phyloP scores from a whole-genome alignment of 1,140 invertebrate species.

The Zaprionus lachaisei region DNA sequence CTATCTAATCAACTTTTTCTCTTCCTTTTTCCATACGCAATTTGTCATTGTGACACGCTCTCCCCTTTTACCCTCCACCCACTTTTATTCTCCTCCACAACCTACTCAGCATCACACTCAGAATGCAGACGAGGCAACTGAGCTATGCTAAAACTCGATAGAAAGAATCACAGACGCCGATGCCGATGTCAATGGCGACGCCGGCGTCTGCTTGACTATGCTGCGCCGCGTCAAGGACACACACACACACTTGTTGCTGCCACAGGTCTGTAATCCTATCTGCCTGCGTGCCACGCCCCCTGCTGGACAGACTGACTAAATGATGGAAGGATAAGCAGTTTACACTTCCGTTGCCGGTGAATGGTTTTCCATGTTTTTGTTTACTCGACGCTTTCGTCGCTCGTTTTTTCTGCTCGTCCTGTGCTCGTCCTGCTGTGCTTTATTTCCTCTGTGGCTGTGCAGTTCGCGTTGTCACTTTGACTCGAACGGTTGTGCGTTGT shows the following conservation, averaged over 20 bases:
- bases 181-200: background rate
- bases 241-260: slow-evolving; percentile 43
- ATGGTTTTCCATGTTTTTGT: slow-evolving; percentile 24
- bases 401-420: background rate
- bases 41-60: background rate
- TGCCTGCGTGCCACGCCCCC: background rate
- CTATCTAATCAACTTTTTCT: background rate
- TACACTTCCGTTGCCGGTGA: slow-evolving; percentile 38
- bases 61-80: background rate
- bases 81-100: background rate
- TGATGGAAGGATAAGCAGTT: slow-evolving; percentile 55
- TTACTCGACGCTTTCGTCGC: slow-evolving; percentile 40
- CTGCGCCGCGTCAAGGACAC: slow-evolving; percentile 37
- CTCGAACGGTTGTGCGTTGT: slow-evolving; percentile 53
- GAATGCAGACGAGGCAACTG: slow-evolving; percentile 5
- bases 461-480: slow-evolving; percentile 61
- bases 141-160: slow-evolving; percentile 41
- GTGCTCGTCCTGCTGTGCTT: slow-evolving; percentile 10
- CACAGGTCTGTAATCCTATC: slow-evolving; percentile 15
- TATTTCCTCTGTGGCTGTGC: slow-evolving; percentile 51
- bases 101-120: background rate
- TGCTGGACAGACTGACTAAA: slow-evolving; percentile 6
- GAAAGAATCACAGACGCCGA: background rate
- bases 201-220: slow-evolving; percentile 45
- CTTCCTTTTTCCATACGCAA: background rate